Evolutionary conservation across 1,140 invertebrate genomes (phyloP).

Genomic region (Drosophila eugracilis): DNA sequence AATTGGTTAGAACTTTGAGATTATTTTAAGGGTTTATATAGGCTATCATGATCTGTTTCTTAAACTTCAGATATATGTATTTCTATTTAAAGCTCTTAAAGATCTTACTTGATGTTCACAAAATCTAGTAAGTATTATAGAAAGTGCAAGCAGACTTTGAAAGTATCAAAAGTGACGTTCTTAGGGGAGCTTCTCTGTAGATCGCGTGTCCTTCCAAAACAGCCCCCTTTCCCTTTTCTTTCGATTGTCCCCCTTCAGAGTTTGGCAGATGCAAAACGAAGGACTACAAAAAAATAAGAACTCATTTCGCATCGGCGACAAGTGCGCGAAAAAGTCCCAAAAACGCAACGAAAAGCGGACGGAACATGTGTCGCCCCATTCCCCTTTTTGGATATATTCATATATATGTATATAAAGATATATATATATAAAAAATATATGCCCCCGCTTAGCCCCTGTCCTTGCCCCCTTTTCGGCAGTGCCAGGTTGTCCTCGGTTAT

Average conservation of each 20-base stretch:
- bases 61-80: too few species aligned
- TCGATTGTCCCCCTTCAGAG: constrained; percentile 4
- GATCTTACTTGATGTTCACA: too few species aligned
- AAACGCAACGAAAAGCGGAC: constrained; percentile 39
- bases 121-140: background rate
- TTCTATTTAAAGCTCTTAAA: too few species aligned
- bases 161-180: background rate
- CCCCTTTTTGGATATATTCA: constrained; percentile 12
- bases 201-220: constrained; percentile 16
- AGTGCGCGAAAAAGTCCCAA: constrained; percentile 65
- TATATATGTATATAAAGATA: background rate
- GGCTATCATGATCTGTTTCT: too few species aligned
- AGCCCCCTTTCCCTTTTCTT: background rate
- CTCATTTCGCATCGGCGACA: constrained; percentile 57
- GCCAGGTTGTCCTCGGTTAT: constrained; percentile 49
- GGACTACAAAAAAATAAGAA: constrained; percentile 31
- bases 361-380: constrained; percentile 60
- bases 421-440: background rate
- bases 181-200: background rate
- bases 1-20: too few species aligned
- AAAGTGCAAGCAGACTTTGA: background rate
- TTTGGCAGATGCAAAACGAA: constrained; percentile 50
- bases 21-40: too few species aligned
- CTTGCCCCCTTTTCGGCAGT: constrained; percentile 13
- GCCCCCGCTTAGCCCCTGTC: background rate